A percentile compares a stretch with the other conserved stretches of the same genome.
phyloP scores from a whole-genome alignment of 2,888 invertebrate genomes.

The Nysson spinosus region DNA sequence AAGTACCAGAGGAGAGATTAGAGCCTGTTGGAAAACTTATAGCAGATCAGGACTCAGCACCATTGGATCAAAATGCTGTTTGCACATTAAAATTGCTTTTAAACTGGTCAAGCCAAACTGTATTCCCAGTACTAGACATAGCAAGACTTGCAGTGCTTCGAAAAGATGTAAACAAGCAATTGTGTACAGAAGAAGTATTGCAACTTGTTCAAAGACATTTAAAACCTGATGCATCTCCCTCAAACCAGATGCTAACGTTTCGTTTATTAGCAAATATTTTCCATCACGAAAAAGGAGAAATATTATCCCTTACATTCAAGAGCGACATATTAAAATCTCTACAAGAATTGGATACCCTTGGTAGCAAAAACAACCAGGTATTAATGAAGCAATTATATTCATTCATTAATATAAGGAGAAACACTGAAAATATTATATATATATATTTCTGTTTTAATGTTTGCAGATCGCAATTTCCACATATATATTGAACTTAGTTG shows the following conservation, averaged over 20 bases:
- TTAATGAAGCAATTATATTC: not conserved
- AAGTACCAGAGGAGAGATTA: conserved; percentile 80
- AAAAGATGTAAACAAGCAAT: conserved; percentile 80
- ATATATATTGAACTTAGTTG: conserved; percentile 85
- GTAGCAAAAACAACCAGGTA: conserved; percentile 84
- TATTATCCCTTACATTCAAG: conserved; percentile 80
- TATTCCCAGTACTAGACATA: conserved; percentile 94
- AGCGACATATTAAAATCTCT: conserved; percentile 80
- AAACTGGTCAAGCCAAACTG: conserved; percentile 80
- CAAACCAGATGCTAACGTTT: conserved; percentile 88
- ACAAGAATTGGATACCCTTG: conserved; percentile 79
- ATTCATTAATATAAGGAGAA: not conserved
- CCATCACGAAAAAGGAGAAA: conserved; percentile 83
- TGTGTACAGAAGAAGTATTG: conserved; percentile 77
- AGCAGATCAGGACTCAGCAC: conserved; percentile 48
- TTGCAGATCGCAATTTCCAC: conserved; percentile 87
- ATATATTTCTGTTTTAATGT: conserved; percentile 52
- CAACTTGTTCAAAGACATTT: conserved; percentile 75
- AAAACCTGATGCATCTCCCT: conserved; percentile 78
- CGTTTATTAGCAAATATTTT: conserved; percentile 91
- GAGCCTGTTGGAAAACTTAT: conserved; percentile 83
- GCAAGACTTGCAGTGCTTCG: conserved; percentile 89
- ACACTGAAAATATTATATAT: not conserved
- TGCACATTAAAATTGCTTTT: conserved; percentile 60
- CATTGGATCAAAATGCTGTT: conserved; percentile 48